Base-by-base conservation (phyloP, 2,113 vertebrate genomes). In the Notothenia rossii region DNA sequence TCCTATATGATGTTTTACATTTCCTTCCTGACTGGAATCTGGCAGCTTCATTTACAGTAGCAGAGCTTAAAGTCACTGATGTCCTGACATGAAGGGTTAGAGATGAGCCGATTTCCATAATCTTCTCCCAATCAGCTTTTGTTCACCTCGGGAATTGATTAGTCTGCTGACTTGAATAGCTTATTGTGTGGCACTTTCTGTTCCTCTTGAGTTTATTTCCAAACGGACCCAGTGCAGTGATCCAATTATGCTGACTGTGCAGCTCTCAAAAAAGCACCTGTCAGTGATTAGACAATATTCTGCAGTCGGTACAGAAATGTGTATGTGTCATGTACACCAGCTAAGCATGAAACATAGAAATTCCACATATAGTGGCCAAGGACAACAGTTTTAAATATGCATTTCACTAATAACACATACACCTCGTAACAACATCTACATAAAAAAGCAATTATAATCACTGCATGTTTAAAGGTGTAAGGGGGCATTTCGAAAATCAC, bases 401-500 rank as follows among this genome's bases (percentile, higher is more conserved):
- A 10, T 65, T 50, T 80, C 40, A 69, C 60, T 68, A 56, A 50
- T n/a, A 54, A 10, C 60, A 62, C 76, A 75, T 63, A 43, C 43
- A 22, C 45, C 18, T 71, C 58, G 48, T 70, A 51, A 60, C 51
- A 48, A n/a, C 14, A 50, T 77, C 22, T 64, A 76, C 61, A 83
- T 79, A n/a, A 48, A 50, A 50, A 36, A 40, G 50, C 10, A n/a
- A 12, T 49, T 78, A 63, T 75, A 85, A 77, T 83, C 53, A 69
- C 15, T 13, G 10, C 48, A 33, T 53, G 64, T 40, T 51, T 20
- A 49, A 72, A n/a, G 17, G 29, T 68, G 33, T n/a, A 36, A 20
- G 25, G 56, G 87, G 84, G 17, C 82, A 85, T 90, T 87, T 87
- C 69, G 2, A 74, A 72, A 40, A 83, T 80, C 25, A 7, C 67